Conservation (phyloP, 2,797 vertebrate genomes). For the Acanthornis magna region DNA sequence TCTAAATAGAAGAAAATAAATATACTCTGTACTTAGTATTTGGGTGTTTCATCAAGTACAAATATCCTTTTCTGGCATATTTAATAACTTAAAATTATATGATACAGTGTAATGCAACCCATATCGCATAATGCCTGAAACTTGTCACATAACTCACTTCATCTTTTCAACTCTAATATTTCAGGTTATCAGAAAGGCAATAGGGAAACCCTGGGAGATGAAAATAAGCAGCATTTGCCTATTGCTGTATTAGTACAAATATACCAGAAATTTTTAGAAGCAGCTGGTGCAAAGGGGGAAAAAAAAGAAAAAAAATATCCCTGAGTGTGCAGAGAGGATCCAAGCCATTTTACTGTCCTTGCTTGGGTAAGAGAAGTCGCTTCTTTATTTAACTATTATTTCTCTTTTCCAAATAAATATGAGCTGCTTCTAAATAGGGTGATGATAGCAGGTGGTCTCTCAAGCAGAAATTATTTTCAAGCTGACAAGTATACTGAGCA, state of each 20-base stretch:
- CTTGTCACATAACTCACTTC: conserved; percentile 12
- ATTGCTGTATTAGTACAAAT: background rate
- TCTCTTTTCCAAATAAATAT: conserved; percentile 49
- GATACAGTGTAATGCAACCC: background rate
- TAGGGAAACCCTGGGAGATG: background rate
- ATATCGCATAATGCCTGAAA: background rate
- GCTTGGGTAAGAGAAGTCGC: background rate
- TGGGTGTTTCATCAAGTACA: conserved; percentile 50
- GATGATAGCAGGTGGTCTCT: conserved; percentile 66
- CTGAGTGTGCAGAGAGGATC: background rate
- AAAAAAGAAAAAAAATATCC: background rate
- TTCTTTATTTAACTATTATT: conserved; percentile 56
- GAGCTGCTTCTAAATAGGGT: conserved; percentile 51
- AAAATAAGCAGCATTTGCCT: background rate
- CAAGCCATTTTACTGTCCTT: conserved; percentile 6
- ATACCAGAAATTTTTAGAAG: background rate
- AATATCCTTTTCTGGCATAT: conserved; percentile 21
- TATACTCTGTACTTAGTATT: background rate
- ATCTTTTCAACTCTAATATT: conserved; percentile 36
- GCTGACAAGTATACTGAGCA: conserved; percentile 40
- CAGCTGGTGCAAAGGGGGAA: background rate
- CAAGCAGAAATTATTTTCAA: conserved; percentile 63
- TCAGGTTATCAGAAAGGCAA: conserved; percentile 17
- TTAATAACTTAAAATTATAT: conserved; percentile 18
- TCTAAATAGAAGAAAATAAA: background rate